phyloP scores from a whole-genome alignment of 2,888 invertebrate species.

The Melieria picta region DNA sequence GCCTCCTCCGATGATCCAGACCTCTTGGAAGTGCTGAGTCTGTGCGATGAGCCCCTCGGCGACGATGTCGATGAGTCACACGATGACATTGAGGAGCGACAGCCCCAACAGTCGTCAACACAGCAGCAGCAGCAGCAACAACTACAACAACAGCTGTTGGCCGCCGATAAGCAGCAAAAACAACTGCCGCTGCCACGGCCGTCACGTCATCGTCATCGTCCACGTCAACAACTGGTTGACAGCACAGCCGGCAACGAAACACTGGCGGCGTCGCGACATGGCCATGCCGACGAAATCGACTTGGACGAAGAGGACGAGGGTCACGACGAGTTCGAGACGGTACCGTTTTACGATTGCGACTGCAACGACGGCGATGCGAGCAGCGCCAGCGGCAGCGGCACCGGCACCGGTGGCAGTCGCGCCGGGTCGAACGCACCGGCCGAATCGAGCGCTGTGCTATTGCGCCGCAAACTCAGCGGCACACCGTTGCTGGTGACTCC shows the following conservation, averaged over 20 bases:
- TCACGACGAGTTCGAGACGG: constrained; percentile 59
- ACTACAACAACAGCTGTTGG: constrained; percentile 12
- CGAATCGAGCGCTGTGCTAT: constrained; percentile 51
- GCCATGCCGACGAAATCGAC: constrained; percentile 39
- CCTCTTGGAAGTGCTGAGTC: constrained; percentile 63
- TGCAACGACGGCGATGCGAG: constrained; percentile 59
- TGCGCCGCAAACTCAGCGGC: constrained; percentile 60
- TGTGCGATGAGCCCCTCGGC: constrained; percentile 56
- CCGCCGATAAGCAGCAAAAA: constrained; percentile 6
- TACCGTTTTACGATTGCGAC: constrained; percentile 59
- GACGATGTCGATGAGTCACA: constrained; percentile 50
- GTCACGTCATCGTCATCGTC: constrained; percentile 30
- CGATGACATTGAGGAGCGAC: constrained; percentile 46
- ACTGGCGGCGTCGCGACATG: constrained; percentile 39
- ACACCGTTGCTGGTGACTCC: constrained; percentile 49
- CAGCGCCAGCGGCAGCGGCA: constrained; percentile 45
- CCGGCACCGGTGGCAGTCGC: constrained; percentile 35
- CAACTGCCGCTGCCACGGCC: neutral
- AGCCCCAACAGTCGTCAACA: constrained; percentile 7
- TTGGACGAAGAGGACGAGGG: constrained; percentile 50
- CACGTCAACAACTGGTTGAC: constrained; percentile 28
- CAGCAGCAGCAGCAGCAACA: constrained; percentile 23
- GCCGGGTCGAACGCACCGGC: constrained; percentile 10
- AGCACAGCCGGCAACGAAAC: constrained; percentile 37
- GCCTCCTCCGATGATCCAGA: constrained; percentile 64